These are phyloP conservation scores for Rhinogobius similis DNA, from an alignment of 2,113 vertebrate species.

Conservation along the genomic window DNA sequence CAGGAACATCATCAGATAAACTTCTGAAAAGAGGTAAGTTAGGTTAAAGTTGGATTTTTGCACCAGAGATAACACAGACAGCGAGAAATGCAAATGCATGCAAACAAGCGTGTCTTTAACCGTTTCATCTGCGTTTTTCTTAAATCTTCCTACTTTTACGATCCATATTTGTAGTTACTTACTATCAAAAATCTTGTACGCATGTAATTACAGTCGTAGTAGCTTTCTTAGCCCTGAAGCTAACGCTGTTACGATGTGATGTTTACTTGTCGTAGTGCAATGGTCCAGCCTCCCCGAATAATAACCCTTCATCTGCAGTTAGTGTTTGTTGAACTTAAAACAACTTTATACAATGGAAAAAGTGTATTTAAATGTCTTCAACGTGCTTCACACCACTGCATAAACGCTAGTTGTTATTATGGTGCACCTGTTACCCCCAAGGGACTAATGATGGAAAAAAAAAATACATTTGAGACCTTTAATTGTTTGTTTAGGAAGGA, in stretches of 20 bases:
- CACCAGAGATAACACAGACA: constrained; percentile 13
- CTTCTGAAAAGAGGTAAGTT: constrained; percentile 52
- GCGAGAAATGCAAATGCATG: constrained; percentile 27
- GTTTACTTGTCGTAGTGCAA: neutral
- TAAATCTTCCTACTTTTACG: neutral
- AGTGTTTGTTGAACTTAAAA: neutral
- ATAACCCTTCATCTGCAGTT: neutral
- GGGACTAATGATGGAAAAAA: constrained; percentile 2
- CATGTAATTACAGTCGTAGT: neutral
- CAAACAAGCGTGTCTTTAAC: constrained; percentile 24
- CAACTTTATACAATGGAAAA: neutral
- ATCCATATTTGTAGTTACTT: neutral
- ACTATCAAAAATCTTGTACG: neutral
- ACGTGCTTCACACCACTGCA: neutral
- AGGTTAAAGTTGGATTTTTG: constrained; percentile 25
- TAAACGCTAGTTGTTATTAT: neutral
- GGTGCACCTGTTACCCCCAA: constrained; percentile 1
- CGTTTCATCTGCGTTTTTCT: neutral
- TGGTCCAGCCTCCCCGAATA: neutral
- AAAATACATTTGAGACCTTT: neutral
- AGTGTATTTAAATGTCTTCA: neutral
- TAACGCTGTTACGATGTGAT: neutral
- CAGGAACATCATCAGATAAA: constrained; percentile 19
- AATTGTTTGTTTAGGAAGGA: neutral
- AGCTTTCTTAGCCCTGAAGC: neutral